A percentile compares a stretch with the other conserved stretches of the same genome.
Evolutionary conservation across 1,140 invertebrate species (phyloP).

Genomic region (Apocrypta bakeri): DNA sequence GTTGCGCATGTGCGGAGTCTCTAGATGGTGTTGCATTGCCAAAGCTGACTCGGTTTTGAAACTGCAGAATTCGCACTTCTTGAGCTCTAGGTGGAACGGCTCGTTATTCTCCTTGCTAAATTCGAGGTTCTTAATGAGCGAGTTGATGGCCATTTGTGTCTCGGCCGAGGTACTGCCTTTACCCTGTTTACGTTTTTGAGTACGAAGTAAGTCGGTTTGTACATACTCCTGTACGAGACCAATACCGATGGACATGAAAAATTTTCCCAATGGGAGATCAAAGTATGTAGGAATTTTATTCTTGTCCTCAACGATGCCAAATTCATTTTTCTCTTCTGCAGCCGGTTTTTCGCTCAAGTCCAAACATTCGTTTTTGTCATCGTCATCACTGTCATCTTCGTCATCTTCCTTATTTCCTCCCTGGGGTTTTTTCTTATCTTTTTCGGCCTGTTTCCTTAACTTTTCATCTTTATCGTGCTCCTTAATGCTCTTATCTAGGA

Average conservation of each 20-base stretch:
- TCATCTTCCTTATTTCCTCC: constrained; percentile 65
- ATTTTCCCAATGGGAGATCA: constrained; percentile 90
- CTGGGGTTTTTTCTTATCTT: constrained; percentile 62
- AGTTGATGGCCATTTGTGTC: constrained; percentile 86
- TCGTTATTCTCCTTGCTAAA: constrained; percentile 93
- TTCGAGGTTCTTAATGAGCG: constrained; percentile 87
- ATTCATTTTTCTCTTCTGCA: constrained; percentile 55
- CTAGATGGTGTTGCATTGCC: constrained; percentile 91
- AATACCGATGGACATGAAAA: constrained; percentile 93
- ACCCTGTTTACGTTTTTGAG: constrained; percentile 87
- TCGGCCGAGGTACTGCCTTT: constrained; percentile 78
- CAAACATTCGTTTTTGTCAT: constrained; percentile 61
- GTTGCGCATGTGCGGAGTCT: constrained; percentile 93
- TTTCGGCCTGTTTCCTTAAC: constrained; percentile 59
- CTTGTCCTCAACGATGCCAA: constrained; percentile 62
- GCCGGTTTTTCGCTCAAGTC: constrained; percentile 63
- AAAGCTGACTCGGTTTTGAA: constrained; percentile 94
- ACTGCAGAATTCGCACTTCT: constrained; percentile 92
- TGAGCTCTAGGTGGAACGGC: constrained; percentile 85
- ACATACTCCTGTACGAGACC: constrained; percentile 95
- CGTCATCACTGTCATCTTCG: constrained; percentile 65
- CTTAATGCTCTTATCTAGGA: constrained; percentile 77
- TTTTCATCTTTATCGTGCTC: constrained; percentile 73
- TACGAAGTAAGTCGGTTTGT: constrained; percentile 90
- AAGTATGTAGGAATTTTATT: constrained; percentile 80